A percentile compares a stretch with the other conserved stretches of the same genome.
These are phyloP conservation scores for Melieria crassipennis DNA, from an alignment of 2,888 invertebrate species.

Conservation along the genomic window DNA sequence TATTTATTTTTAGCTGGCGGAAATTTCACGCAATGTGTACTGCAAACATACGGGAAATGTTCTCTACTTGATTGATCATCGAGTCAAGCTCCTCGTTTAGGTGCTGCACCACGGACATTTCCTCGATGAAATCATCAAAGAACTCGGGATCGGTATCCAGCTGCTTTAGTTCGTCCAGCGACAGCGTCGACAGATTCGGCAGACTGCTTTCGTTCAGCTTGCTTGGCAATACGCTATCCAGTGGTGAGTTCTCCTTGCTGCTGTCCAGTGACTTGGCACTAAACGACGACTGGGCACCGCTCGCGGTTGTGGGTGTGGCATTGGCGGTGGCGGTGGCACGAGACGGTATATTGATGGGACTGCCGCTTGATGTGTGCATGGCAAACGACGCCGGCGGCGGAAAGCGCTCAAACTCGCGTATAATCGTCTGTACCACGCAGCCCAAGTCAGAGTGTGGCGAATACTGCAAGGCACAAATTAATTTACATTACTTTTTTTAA, in stretches of 20 bases:
- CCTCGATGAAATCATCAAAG: constrained; percentile 79
- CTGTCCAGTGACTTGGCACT: constrained; percentile 47
- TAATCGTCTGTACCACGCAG: constrained; percentile 82
- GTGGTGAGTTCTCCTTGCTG: constrained; percentile 48
- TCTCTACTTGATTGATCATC: constrained; percentile 77
- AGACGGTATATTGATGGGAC: constrained; percentile 39
- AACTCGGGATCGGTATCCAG: constrained; percentile 76
- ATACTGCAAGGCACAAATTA: constrained; percentile 67
- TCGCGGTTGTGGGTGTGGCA: constrained; percentile 17
- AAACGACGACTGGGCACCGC: constrained; percentile 23
- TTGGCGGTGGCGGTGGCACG: constrained; percentile 41
- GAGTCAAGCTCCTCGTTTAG: constrained; percentile 77
- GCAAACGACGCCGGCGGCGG: constrained; percentile 60
- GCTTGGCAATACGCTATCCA: constrained; percentile 41
- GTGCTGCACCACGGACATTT: constrained; percentile 74
- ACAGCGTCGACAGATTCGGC: constrained; percentile 64
- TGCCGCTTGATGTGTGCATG: constrained; percentile 17
- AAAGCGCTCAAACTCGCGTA: constrained; percentile 78
- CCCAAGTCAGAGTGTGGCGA: constrained; percentile 83
- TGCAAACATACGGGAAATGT: constrained; percentile 69
- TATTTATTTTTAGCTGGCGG: not conserved
- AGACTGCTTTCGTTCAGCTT: constrained; percentile 50
- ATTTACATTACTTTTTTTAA: no score
- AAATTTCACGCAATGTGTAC: not conserved
- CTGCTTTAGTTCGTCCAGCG: constrained; percentile 74